Evolutionary conservation across 2,797 vertebrate genomes (phyloP).

Genomic region (Lemur catta): DNA sequence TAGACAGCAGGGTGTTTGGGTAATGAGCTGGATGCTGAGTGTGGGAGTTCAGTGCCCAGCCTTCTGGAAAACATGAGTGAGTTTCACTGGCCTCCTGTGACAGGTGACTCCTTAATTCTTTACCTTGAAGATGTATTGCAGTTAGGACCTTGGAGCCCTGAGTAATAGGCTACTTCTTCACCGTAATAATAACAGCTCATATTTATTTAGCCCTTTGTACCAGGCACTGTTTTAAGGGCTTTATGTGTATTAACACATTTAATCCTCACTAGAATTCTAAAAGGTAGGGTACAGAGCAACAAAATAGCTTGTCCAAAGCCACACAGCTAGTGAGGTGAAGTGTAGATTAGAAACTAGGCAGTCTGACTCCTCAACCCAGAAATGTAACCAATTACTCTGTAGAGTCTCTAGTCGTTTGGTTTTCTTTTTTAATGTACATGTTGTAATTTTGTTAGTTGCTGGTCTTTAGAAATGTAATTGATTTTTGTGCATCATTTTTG

Average conservation of each 20-base stretch:
- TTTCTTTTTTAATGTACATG: neutral
- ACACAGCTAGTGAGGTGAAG: neutral
- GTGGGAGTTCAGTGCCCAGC: conserved; percentile 38
- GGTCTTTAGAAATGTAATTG: neutral
- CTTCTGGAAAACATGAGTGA: conserved; percentile 39
- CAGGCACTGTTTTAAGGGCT: neutral
- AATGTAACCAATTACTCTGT: neutral
- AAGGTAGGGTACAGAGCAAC: neutral
- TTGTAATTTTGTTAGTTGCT: conserved; percentile 39
- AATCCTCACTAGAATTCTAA: neutral
- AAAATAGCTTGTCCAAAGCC: neutral
- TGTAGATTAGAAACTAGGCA: neutral
- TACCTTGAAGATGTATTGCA: conserved; percentile 37
- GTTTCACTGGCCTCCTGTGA: conserved; percentile 48
- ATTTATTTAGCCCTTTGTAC: conserved; percentile 33
- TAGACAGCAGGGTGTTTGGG: conserved; percentile 3
- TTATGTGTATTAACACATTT: neutral
- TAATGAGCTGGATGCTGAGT: conserved; percentile 63
- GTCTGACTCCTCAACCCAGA: neutral
- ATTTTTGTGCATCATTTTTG: conserved; percentile 34
- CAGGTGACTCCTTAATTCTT: neutral
- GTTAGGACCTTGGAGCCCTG: conserved; percentile 22
- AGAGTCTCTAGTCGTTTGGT: neutral
- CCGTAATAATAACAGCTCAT: neutral
- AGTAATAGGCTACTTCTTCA: conserved; percentile 24